phyloP scores from a whole-genome alignment of 2,113 vertebrate species.

The Sigmodon hispidus region DNA sequence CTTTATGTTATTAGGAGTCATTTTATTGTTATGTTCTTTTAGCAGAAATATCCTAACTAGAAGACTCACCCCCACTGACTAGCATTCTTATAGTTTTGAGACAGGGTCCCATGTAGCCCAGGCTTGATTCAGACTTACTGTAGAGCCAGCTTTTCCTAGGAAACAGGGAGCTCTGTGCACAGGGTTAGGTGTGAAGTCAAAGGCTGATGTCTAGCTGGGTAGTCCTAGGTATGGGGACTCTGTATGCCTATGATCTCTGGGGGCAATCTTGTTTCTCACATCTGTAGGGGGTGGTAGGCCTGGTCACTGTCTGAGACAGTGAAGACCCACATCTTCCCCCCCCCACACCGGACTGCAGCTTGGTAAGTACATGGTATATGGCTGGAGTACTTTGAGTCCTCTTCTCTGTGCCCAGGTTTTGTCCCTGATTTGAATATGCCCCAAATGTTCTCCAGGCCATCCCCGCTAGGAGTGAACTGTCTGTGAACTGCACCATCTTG shows the following conservation, averaged over 20 bases:
- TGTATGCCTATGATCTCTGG: neutral
- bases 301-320: neutral
- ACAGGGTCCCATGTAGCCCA: neutral
- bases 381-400: slow-evolving; percentile 45
- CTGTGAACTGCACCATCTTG: slow-evolving; percentile 42
- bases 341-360: neutral
- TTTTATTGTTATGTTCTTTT: neutral
- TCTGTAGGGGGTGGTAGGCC: neutral
- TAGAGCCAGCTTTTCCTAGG: neutral
- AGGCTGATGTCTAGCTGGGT: neutral
- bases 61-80: neutral
- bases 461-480: neutral
- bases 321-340: neutral
- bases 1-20: neutral
- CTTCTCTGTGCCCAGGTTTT: slow-evolving; percentile 56
- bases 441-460: slow-evolving; percentile 53
- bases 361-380: slow-evolving; percentile 38
- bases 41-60: neutral
- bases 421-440: slow-evolving; percentile 61
- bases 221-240: neutral
- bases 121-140: neutral
- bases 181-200: neutral
- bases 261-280: neutral
- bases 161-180: neutral
- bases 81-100: neutral